Conservation (phyloP, 2,888 invertebrate genomes). For the Melinopterus prodromus region DNA sequence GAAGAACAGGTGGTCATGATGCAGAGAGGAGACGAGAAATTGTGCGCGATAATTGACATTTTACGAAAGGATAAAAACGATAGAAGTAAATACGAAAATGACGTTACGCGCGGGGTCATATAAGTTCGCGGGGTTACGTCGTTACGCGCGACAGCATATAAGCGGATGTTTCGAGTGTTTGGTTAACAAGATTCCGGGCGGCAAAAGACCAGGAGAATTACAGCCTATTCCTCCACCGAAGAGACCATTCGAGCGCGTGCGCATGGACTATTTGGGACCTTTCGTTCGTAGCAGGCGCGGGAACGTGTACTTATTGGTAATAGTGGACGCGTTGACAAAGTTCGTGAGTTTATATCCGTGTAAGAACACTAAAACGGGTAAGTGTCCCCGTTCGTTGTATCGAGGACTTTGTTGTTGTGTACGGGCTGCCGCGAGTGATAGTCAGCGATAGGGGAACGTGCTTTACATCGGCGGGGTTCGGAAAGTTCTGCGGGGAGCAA, state of each 20-base stretch:
- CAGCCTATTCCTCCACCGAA: conserved; percentile 25
- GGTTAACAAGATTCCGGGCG: background rate
- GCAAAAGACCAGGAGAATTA: background rate
- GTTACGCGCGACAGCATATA: conserved; percentile 38
- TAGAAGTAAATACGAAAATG: conserved; percentile 33
- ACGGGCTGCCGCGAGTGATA: background rate
- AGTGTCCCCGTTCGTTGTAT: background rate
- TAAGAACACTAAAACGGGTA: conserved; percentile 14
- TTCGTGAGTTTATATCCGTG: conserved; percentile 27
- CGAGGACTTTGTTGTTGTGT: conserved; percentile 8
- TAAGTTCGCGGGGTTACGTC: conserved; percentile 14
- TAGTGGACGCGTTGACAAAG: conserved; percentile 27
- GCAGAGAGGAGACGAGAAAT: background rate
- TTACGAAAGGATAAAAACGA: background rate
- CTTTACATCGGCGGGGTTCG: conserved; percentile 17
- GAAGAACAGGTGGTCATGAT: background rate
- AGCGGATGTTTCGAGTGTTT: conserved; percentile 40
- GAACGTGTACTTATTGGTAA: conserved; percentile 28
- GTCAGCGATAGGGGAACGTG: conserved; percentile 17
- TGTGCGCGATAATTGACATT: background rate
- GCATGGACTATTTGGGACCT: conserved; percentile 30
- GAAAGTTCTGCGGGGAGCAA: background rate
- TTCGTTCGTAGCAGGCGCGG: conserved; percentile 22
- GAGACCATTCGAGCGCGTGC: conserved; percentile 27
- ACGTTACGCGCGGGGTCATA: conserved; percentile 31